Base-by-base conservation (phyloP, 1,140 invertebrate genomes). In the Planococcus citri region DNA sequence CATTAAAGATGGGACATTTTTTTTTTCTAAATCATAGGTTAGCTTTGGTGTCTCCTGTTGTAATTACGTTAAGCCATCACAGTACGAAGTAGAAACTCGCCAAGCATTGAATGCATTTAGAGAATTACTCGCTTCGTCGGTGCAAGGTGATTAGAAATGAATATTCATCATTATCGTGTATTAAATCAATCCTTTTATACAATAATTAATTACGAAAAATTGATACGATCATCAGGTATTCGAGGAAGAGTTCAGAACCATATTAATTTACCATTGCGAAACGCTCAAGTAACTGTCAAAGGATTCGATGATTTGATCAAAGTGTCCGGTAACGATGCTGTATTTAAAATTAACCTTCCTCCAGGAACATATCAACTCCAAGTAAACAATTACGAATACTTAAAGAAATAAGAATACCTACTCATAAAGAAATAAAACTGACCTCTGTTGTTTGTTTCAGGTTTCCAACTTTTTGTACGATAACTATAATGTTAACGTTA, bases 211-310 rank as follows among this genome's bases (percentile, higher is more conserved):
- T 74, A 25, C 21, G 70, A 24, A 21, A 29, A 17, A 60, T 68
- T 72, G 60, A n/a, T n/a, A n/a, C n/a, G n/a, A n/a, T n/a, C n/a
- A n/a, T n/a, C 38, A 80, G 91, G 94, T 69, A 79, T 95, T 1
- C 81, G 85, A 51, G 91, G 90, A 0, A 81, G 83, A 73, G 82
- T 97, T 3, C 81, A 80, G 41, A 86, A 93, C 75, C 78, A 79
- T 10, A 74, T 82, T 33, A 82, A 83, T 1, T 76, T 80, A 24
- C 85, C 88, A 17, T 79, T 96, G 74, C 78, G 85, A 9, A 83
- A 89, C 69, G 90, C 91, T 1, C 83, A 80, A 0, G 79, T 96
- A 0, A 78, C 80, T 51, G 81, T 96, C 6, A 78, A 82, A 68
- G 81, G 82, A 6, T 76, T 80, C 0, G 76, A 79, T 38, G 79